A percentile compares a stretch with the other conserved stretches of the same genome.
These are phyloP conservation scores for Polyergus mexicanus DNA, from an alignment of 1,140 invertebrate species.

Conservation along the genomic window DNA sequence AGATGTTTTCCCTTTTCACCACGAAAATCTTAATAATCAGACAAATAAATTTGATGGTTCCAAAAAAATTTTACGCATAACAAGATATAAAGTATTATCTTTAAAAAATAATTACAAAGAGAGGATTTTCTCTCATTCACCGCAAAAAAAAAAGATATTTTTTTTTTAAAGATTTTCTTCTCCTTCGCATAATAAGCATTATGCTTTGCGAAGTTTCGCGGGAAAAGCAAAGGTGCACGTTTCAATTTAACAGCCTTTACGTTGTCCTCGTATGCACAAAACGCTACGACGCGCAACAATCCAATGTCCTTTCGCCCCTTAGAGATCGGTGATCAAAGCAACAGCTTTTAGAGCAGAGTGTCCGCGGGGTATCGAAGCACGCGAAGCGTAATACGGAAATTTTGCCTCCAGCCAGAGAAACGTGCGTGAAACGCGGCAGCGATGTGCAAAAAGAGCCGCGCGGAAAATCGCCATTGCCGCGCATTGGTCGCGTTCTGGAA, in stretches of 20 bases:
- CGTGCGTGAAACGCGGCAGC: constrained; percentile 60
- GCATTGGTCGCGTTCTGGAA: constrained; percentile 67
- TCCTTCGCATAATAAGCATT: neutral
- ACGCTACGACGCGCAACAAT: constrained; percentile 13
- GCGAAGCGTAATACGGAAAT: constrained; percentile 69
- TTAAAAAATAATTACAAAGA: neutral
- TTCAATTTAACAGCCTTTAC: constrained; percentile 36
- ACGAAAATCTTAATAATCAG: neutral
- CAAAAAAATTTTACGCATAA: neutral
- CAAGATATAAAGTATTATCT: neutral
- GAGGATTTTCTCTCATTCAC: neutral
- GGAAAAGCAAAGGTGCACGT: neutral
- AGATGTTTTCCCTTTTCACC: neutral
- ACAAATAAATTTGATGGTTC: neutral
- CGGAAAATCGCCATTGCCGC: constrained; percentile 8
- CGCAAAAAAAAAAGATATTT: neutral
- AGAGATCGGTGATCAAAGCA: constrained; percentile 73
- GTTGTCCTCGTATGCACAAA: neutral
- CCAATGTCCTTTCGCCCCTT: constrained; percentile 57
- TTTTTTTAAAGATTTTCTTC: neutral
- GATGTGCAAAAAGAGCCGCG: constrained; percentile 39
- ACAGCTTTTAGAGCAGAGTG: constrained; percentile 17
- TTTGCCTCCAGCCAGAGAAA: constrained; percentile 68
- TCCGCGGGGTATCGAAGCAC: constrained; percentile 44
- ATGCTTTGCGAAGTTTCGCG: neutral